These are phyloP conservation scores for Pseudomyrmex pallidus DNA, from an alignment of 1,140 invertebrate genomes.

Conservation along the genomic window DNA sequence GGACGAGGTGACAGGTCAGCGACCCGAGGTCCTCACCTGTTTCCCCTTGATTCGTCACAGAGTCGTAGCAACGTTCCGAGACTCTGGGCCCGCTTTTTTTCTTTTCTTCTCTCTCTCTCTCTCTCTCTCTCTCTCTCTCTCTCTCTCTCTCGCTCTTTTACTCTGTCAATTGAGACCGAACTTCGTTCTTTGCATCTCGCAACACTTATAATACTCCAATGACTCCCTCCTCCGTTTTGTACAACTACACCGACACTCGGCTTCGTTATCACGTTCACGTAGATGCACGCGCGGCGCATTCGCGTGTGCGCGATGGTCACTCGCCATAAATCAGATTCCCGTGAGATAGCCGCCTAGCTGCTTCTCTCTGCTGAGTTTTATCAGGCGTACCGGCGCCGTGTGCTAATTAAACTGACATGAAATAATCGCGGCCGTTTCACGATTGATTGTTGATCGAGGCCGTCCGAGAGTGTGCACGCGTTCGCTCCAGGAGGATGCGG, in stretches of 20 bases:
- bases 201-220: conserved; percentile 34
- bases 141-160: conserved; percentile 47
- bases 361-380: conserved; percentile 83
- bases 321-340: conserved; percentile 85
- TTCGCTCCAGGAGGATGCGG: conserved; percentile 8
- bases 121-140: conserved; percentile 56
- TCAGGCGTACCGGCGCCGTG: conserved; percentile 82
- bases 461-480: conserved; percentile 68
- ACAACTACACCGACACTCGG: not conserved
- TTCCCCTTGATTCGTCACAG: too few relatives aligned
- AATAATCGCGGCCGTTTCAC: conserved; percentile 83
- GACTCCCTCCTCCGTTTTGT: not conserved
- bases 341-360: conserved; percentile 82
- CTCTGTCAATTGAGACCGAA: conserved; percentile 37
- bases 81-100: not conserved
- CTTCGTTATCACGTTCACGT: conserved; percentile 20
- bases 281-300: conserved; percentile 20
- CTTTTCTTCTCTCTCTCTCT: not conserved
- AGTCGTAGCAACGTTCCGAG: too few relatives aligned
- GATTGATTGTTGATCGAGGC: conserved; percentile 85
- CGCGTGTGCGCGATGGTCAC: conserved; percentile 77
- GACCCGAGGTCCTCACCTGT: conserved; percentile 71
- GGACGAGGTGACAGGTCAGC: conserved; percentile 75
- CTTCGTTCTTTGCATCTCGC: conserved; percentile 43
- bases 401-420: conserved; percentile 85